Base-by-base conservation (phyloP, 2,113 vertebrate genomes). In the Onychostruthus taczanowskii region DNA sequence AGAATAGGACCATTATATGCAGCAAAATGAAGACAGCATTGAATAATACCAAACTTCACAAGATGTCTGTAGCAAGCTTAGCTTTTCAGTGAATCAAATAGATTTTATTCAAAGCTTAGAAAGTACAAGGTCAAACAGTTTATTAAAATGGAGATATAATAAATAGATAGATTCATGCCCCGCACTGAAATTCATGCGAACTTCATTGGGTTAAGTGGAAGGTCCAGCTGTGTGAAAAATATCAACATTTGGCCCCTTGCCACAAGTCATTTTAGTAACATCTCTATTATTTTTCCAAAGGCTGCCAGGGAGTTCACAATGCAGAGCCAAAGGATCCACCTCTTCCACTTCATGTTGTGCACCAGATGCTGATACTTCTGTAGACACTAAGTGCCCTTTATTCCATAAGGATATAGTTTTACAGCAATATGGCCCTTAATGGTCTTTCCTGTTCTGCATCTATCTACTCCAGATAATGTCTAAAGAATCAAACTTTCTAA, bases 1-100 rank as follows among this genome's bases (percentile, higher is more conserved):
- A 95, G 84, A 97, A 93, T 76, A 91, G n/a, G 26, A 84, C 69
- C 53, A 87, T 95, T 94, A 92, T 89, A 67, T n/a, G 28, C 49
- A 76, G 81, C n/a, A 94, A 95, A 91, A 94, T 82, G 70, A 82
- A 91, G 87, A 79, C 37, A 79, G 30, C 37, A 31, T 19, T 93
- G 87, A 96, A 89, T 82, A 91, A 53, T 87, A 85, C 83, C 46
- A 69, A 96, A 95, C 74, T 95, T 94, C 53, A 24, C 82, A 82
- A 75, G 58, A 58, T 64, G 28, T 76, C 73, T 61, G 49, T 30
- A 79, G 35, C 66, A 67, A 87, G 76, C 73, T 90, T 81, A 90
- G 72, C 59, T 92, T 97, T 93, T 84, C 61, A 61, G 33, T 50
- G 39, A 86, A 80, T 81, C 39, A 2, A 90, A 92, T 16, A 87